Base-by-base conservation (phyloP, 2,113 vertebrate genomes). In the Chlorodrepanis virens region DNA sequence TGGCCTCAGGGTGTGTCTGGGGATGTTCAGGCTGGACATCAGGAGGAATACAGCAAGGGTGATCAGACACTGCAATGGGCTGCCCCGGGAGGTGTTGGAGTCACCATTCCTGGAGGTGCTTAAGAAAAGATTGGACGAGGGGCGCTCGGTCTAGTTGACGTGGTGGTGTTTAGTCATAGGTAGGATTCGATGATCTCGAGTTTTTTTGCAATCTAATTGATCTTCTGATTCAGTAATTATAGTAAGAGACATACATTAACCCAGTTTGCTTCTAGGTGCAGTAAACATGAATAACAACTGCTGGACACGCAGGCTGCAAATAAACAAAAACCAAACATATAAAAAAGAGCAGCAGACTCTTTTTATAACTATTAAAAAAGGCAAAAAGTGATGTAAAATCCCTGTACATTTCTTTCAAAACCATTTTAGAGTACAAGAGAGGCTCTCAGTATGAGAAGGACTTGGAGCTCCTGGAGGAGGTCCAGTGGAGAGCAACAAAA, bases 271-370 rank as follows among this genome's bases (percentile, higher is more conserved):
- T 60, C 21, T 28, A 20, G 9, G 10, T 14, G 27, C 12, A 23
- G 40, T 2, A 4, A 77, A 59, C 1, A 0, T 7, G 4, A 20
- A 2, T 14, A 39, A 12, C 35, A 21, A 35, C 14, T 24, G 12
- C 6, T 16, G 31, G 24, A 49, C 21, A 10, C 0, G 1, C 0
- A 6, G 11, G 5, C 50, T 57, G 10, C 8, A 18, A 45, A 40
- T 49, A 65, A 10, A 11, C 16, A 2, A 35, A 53, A 10, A 28
- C 9, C 17, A 25, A 47, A n/a, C 11, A 12, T 8, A 29, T 28
- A 10, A 31, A 37, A 47, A 54, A 35, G 2, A 31, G 10, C 14
- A 65, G 14, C 12, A 27, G 12, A 31, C 39, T 22, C 15, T 35
- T 35, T 63, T 44, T 6, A 8, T n/a, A 79, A 13, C 10, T 60